Percentiles rank a stretch among this genome's conserved stretches.
Conservation (phyloP, 64 coral and sea anemone species). For the Montipora cactus region DNA sequence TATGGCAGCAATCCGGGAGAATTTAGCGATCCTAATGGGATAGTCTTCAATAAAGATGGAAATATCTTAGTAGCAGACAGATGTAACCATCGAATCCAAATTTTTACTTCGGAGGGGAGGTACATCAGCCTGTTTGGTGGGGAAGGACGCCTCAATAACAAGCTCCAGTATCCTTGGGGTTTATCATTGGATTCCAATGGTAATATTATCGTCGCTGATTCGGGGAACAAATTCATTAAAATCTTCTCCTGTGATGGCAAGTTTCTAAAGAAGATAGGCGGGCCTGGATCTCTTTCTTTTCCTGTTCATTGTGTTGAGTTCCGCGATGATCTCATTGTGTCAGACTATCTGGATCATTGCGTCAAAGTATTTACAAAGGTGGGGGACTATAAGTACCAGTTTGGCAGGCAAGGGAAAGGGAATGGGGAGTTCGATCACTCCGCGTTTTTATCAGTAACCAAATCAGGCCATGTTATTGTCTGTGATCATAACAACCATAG, state of each 20-base stretch:
- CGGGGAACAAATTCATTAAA: slow-evolving; percentile 68
- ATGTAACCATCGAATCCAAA: neutral
- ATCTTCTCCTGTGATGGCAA: slow-evolving; percentile 53
- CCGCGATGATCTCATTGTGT: too few species aligned
- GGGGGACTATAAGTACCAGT: too few species aligned
- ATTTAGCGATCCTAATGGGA: neutral
- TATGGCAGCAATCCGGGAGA: neutral
- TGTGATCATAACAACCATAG: too few species aligned
- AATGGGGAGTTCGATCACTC: slow-evolving; percentile 14
- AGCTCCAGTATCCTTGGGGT: slow-evolving; percentile 80
- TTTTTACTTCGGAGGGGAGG: neutral
- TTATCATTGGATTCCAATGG: slow-evolving; percentile 77
- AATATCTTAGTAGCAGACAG: neutral
- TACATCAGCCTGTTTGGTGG: neutral
- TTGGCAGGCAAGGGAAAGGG: neutral
- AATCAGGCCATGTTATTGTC: too few species aligned
- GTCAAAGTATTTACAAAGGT: too few species aligned
- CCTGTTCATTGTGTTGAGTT: slow-evolving; percentile 1
- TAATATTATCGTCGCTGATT: slow-evolving; percentile 87
- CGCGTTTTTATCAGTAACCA: too few species aligned
- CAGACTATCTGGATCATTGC: neutral
- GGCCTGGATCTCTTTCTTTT: neutral
- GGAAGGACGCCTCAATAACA: neutral
- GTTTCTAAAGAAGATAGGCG: slow-evolving; percentile 50
- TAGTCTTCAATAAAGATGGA: neutral